Conservation (phyloP, 2,797 vertebrate species). For the Bucorvus abyssinicus region DNA sequence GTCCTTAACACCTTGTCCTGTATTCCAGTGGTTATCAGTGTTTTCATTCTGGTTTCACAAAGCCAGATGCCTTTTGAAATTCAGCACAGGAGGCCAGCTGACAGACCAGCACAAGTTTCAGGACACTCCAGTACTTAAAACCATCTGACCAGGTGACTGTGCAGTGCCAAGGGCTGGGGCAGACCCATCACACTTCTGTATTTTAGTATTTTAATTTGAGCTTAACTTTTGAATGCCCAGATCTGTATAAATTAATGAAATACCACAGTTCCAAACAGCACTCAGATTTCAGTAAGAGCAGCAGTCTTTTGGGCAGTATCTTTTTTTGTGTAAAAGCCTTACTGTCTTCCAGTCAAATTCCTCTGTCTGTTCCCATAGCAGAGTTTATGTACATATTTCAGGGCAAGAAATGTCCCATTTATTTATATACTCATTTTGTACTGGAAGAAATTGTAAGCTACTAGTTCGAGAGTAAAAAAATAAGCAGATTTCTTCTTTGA, state of each 20-base stretch:
- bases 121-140: neutral
- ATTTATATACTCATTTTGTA: neutral
- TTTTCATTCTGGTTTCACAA: neutral
- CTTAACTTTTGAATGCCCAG: neutral
- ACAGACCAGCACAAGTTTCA: neutral
- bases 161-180: neutral
- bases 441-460: neutral
- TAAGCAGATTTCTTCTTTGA: neutral
- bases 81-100: neutral
- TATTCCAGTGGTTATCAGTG: neutral
- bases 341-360: neutral
- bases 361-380: neutral
- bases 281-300: neutral
- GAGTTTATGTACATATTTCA: neutral
- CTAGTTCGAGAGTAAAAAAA: neutral
- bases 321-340: neutral
- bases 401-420: neutral
- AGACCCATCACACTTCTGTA: neutral
- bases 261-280: neutral
- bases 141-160: neutral
- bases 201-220: neutral
- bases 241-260: neutral
- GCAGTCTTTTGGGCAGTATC: neutral
- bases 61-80: neutral
- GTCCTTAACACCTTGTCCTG: neutral